Evolutionary conservation across 2,113 vertebrate species (phyloP).

Genomic region (Donacobius atricapilla): DNA sequence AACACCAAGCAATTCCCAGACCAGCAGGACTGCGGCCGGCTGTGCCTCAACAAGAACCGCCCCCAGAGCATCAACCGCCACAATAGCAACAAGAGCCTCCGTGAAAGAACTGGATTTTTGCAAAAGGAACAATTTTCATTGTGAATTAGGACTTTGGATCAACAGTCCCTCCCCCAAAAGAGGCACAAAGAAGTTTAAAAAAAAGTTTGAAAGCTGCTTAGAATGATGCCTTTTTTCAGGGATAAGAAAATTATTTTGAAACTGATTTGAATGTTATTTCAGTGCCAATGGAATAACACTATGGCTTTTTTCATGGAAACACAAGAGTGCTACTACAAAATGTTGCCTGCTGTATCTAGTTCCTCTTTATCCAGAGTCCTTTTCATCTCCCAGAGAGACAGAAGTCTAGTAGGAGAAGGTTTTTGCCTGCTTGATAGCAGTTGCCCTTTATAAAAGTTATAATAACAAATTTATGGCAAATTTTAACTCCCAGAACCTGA

Average conservation of each 20-base stretch:
- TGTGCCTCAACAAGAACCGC: constrained; percentile 72
- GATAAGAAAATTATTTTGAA: constrained; percentile 74
- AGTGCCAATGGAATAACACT: constrained; percentile 76
- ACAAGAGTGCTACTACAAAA: constrained; percentile 62
- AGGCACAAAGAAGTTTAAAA: constrained; percentile 52
- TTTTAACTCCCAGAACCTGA: constrained; percentile 34
- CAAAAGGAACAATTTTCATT: constrained; percentile 52
- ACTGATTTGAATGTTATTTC: constrained; percentile 77
- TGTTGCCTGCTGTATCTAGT: constrained; percentile 64
- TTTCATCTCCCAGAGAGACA: constrained; percentile 17
- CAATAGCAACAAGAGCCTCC: constrained; percentile 65
- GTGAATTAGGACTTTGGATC: constrained; percentile 55
- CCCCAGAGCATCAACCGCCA: constrained; percentile 66
- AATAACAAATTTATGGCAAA: not conserved
- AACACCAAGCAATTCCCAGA: constrained; percentile 84
- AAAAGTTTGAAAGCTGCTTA: constrained; percentile 73
- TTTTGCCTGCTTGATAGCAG: constrained; percentile 49
- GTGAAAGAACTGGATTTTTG: constrained; percentile 54
- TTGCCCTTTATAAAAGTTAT: constrained; percentile 21
- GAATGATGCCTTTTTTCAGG: constrained; percentile 81
- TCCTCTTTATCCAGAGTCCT: constrained; percentile 49
- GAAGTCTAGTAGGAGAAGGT: constrained; percentile 13
- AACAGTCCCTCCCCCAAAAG: constrained; percentile 53
- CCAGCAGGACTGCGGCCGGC: constrained; percentile 62
- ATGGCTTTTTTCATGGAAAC: constrained; percentile 68